Percentiles rank a stretch among this genome's conserved stretches.
These are phyloP conservation scores for Lepidothrix coronata DNA, from an alignment of 2,113 vertebrate genomes.

Conservation along the genomic window DNA sequence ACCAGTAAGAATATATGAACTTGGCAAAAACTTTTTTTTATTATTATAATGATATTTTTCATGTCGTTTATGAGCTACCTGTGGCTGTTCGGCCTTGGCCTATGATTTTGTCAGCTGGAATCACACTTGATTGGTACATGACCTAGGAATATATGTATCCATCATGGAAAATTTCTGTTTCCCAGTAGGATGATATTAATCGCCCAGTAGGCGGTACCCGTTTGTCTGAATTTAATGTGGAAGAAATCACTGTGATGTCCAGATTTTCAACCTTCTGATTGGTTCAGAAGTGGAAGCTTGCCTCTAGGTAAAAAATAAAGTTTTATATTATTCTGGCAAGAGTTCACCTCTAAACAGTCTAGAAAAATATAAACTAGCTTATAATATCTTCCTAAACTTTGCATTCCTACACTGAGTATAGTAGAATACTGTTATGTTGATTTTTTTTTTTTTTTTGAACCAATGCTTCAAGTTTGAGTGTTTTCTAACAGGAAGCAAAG, in stretches of 20 bases:
- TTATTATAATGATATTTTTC: neutral
- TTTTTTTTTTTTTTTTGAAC: neutral
- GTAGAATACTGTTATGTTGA: neutral
- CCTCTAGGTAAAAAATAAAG: neutral
- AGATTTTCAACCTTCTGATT: neutral
- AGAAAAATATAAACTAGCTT: neutral
- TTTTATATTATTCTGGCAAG: neutral
- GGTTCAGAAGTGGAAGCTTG: neutral
- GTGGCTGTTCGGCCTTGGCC: neutral
- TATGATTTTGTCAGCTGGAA: neutral
- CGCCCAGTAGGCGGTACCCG: neutral
- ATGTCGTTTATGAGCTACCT: neutral
- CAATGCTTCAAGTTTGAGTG: neutral
- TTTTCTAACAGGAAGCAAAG: neutral
- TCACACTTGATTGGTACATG: neutral
- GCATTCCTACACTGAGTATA: neutral
- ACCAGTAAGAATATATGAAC: neutral
- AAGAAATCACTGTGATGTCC: neutral
- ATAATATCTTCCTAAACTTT: neutral
- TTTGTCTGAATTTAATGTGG: neutral
- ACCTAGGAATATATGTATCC: neutral
- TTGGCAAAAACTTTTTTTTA: neutral
- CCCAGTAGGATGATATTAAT: neutral
- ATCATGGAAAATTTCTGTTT: neutral
- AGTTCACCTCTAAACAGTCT: neutral